Percentiles rank a stretch among this genome's conserved stretches.
phyloP scores from a whole-genome alignment of 2,888 invertebrate species.

The Athetis lepigone region DNA sequence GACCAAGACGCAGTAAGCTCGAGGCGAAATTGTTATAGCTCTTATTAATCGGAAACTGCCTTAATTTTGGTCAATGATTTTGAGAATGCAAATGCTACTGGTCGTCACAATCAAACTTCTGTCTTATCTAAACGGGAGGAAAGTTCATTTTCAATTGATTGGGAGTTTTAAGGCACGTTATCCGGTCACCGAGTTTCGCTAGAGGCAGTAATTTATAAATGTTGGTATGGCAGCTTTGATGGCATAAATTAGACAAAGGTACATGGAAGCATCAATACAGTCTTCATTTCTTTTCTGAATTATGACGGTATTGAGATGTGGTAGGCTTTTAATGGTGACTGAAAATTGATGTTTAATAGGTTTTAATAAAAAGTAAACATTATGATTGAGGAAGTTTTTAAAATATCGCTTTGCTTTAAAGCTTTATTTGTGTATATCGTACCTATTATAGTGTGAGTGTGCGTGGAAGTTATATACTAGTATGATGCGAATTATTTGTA shows the following conservation, averaged over 20 bases:
- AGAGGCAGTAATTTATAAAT: constrained; percentile 87
- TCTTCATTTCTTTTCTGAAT: constrained; percentile 78
- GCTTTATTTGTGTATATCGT: too few species aligned
- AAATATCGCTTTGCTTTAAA: background rate
- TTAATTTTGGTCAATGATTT: constrained; percentile 88
- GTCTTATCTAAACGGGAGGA: constrained; percentile 52
- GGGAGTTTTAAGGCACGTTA: constrained; percentile 73
- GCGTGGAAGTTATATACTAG: too few species aligned
- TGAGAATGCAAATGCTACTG: constrained; percentile 81
- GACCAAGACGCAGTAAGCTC: constrained; percentile 75
- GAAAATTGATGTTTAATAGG: constrained; percentile 43
- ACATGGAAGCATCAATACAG: constrained; percentile 78
- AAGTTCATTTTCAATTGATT: constrained; percentile 51
- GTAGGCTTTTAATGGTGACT: constrained; percentile 51
- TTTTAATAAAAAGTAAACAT: constrained; percentile 32
- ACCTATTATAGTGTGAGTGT: too few species aligned
- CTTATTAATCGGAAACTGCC: constrained; percentile 86
- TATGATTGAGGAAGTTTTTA: constrained; percentile 17
- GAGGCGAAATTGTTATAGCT: constrained; percentile 83
- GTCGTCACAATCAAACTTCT: constrained; percentile 45
- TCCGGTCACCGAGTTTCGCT: constrained; percentile 86
- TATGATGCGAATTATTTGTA: too few species aligned
- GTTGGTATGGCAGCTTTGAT: constrained; percentile 82
- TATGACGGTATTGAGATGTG: constrained; percentile 64
- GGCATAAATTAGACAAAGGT: constrained; percentile 84